Percentiles rank a stretch among this genome's conserved stretches.
These are phyloP conservation scores for Apostichopus californicus DNA, from an alignment of 35 echinoderm and acorn worm genomes.

Conservation along the genomic window DNA sequence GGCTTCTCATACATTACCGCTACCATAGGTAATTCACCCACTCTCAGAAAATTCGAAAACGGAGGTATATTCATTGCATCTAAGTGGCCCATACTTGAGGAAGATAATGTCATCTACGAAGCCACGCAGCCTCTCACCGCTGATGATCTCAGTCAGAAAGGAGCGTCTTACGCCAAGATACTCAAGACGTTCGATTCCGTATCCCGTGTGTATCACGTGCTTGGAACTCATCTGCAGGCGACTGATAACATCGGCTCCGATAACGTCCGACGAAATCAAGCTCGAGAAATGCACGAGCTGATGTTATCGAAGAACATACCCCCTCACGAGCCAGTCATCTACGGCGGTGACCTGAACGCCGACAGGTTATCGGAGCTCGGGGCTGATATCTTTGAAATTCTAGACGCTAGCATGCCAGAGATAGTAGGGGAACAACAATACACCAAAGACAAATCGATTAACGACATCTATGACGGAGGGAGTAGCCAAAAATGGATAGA, in stretches of 20 bases:
- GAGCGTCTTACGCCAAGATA: slow-evolving; percentile 56
- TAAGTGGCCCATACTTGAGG: slow-evolving; percentile 50
- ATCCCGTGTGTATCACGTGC: slow-evolving; percentile 50
- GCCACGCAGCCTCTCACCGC: slow-evolving; percentile 19
- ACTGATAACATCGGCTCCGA: slow-evolving; percentile 39
- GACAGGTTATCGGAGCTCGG: slow-evolving; percentile 27
- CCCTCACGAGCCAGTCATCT: slow-evolving; percentile 58
- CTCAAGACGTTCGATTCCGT: slow-evolving; percentile 38
- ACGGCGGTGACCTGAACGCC: slow-evolving; percentile 69
- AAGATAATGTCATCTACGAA: slow-evolving; percentile 51
- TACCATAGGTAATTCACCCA: slow-evolving; percentile 69
- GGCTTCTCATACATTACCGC: slow-evolving; percentile 66
- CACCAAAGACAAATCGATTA: slow-evolving; percentile 58
- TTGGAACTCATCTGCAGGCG: slow-evolving; percentile 71
- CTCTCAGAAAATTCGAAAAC: slow-evolving; percentile 54
- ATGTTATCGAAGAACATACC: slow-evolving; percentile 60
- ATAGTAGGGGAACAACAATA: slow-evolving; percentile 52
- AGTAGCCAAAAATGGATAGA: slow-evolving; percentile 64
- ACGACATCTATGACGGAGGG: slow-evolving; percentile 57
- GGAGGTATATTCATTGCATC: slow-evolving; percentile 74
- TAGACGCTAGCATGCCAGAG: slow-evolving; percentile 60
- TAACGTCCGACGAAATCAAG: slow-evolving; percentile 54
- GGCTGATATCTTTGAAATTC: slow-evolving; percentile 51
- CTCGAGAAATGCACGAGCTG: slow-evolving; percentile 62
- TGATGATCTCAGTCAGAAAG: slow-evolving; percentile 50